These are phyloP conservation scores for Rhinophrynus dorsalis DNA, from an alignment of 2,797 vertebrate species.

Conservation along the genomic window DNA sequence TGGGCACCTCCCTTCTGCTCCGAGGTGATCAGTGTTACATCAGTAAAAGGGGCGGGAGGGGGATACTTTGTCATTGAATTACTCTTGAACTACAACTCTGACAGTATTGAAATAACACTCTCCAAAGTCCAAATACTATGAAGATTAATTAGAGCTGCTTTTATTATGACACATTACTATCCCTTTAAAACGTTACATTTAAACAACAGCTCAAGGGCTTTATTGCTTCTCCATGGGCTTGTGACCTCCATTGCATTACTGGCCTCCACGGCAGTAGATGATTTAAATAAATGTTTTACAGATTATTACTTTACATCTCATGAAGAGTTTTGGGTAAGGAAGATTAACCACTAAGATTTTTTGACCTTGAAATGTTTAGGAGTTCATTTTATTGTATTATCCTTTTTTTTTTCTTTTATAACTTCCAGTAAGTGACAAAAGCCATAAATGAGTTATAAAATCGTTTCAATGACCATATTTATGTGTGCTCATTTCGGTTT, in stretches of 20 bases:
- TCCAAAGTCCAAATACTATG: too few relatives aligned
- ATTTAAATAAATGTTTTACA: conserved; percentile 40
- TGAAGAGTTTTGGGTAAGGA: conserved; percentile 32
- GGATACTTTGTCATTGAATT: too few relatives aligned
- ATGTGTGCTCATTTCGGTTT: conserved; percentile 33
- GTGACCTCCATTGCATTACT: conserved; percentile 16
- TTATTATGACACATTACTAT: too few relatives aligned
- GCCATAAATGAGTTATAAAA: conserved; percentile 40
- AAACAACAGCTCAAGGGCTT: conserved; percentile 27
- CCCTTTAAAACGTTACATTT: too few relatives aligned
- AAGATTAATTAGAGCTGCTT: too few relatives aligned
- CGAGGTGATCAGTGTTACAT: too few relatives aligned
- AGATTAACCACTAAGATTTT: conserved; percentile 34
- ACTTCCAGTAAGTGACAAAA: conserved; percentile 44
- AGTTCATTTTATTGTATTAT: conserved; percentile 41
- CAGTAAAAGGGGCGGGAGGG: too few relatives aligned
- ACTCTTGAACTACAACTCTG: too few relatives aligned
- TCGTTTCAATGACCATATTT: conserved; percentile 19
- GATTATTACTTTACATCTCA: conserved; percentile 34
- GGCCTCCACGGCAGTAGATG: conserved; percentile 21
- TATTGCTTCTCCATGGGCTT: conserved; percentile 12
- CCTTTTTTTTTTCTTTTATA: conserved; percentile 34
- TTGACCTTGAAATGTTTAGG: conserved; percentile 44
- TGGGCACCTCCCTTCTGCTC: too few relatives aligned
- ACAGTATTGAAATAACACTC: too few relatives aligned